phyloP scores from a whole-genome alignment of 2,797 vertebrate species.

The Lepidocolaptes lacrymiger region DNA sequence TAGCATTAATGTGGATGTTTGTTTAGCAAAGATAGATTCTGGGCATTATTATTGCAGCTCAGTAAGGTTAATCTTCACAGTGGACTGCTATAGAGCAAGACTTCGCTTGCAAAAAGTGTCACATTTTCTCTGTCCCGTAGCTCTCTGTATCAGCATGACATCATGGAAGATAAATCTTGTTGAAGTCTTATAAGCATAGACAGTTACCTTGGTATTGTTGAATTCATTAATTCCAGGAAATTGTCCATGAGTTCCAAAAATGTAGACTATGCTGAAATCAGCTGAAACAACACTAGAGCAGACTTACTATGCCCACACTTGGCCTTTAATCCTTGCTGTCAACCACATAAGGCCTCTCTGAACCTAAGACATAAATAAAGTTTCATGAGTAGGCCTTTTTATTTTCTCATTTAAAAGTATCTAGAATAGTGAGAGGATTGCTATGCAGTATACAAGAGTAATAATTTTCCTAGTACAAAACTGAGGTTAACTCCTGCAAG shows the following conservation, averaged over 20 bases:
- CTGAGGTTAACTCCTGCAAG: neutral
- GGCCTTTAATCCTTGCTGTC: neutral
- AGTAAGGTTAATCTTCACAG: neutral
- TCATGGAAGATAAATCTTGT: neutral
- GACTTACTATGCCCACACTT: neutral
- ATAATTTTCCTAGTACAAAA: neutral
- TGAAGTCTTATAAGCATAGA: neutral
- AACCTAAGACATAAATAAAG: neutral
- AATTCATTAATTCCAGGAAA: neutral
- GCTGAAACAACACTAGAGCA: neutral
- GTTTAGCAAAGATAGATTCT: neutral
- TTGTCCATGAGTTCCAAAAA: neutral
- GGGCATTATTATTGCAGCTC: neutral
- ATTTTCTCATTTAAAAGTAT: neutral
- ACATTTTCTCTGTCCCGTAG: neutral
- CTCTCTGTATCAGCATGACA: neutral
- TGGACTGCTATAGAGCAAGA: neutral
- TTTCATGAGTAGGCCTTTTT: neutral
- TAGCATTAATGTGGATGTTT: neutral
- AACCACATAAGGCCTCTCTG: neutral
- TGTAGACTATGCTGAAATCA: neutral
- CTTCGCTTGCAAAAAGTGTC: neutral
- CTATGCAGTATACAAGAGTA: neutral
- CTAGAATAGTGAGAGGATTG: neutral
- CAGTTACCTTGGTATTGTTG: rapidly evolving